Conservation (phyloP, 2,113 vertebrate genomes). For the Pomatorhinus ruficollis region DNA sequence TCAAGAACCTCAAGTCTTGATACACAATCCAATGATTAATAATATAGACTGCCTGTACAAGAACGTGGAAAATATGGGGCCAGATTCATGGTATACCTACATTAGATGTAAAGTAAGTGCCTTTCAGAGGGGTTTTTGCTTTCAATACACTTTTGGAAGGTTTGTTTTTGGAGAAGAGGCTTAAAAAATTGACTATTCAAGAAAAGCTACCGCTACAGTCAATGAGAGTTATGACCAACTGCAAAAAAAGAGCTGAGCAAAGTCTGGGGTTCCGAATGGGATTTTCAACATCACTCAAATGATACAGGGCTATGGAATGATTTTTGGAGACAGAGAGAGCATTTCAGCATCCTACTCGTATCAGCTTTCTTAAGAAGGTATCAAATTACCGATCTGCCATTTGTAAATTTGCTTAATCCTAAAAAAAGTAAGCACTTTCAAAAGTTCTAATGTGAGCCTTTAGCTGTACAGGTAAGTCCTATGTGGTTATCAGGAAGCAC, state of each 20-base stretch:
- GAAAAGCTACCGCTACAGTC: neutral
- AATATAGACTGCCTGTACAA: neutral
- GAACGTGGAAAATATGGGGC: neutral
- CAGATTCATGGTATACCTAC: neutral
- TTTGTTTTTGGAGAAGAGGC: neutral
- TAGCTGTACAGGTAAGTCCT: neutral
- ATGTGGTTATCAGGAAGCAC: neutral
- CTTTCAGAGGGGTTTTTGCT: neutral
- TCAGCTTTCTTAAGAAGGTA: neutral
- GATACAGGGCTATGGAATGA: neutral
- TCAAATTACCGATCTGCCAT: neutral
- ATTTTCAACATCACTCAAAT: neutral
- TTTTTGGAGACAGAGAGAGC: neutral
- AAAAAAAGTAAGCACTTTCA: neutral
- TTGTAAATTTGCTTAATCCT: neutral
- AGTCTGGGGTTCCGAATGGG: neutral
- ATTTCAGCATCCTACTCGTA: neutral
- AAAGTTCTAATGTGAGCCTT: neutral
- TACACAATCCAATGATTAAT: conserved; percentile 18
- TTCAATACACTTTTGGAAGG: neutral
- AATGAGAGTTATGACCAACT: neutral
- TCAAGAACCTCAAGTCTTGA: conserved; percentile 36
- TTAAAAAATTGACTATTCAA: neutral
- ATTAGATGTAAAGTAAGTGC: neutral
- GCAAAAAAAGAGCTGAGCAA: neutral